Conservation (phyloP, 2,797 vertebrate genomes). For the Sphenopsis melanotis region DNA sequence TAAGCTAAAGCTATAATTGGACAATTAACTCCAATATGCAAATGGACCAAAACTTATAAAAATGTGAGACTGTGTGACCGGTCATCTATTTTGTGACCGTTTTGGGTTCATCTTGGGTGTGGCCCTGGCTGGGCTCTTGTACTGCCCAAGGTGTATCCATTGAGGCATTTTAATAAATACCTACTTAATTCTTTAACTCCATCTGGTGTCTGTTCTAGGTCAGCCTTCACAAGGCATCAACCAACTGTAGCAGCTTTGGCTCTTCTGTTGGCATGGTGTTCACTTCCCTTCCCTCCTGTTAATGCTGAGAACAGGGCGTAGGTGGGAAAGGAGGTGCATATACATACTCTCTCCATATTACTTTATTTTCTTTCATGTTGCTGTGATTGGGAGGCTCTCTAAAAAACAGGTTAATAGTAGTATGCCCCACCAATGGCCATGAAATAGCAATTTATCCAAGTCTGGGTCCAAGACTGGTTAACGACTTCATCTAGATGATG, state of each 20-base stretch:
- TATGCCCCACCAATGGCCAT: neutral
- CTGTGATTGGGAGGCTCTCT: neutral
- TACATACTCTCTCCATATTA: neutral
- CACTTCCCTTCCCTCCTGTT: neutral
- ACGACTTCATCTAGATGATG: neutral
- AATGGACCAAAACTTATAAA: neutral
- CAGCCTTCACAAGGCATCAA: neutral
- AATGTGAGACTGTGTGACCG: neutral
- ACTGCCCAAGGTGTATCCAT: neutral
- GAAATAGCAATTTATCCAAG: neutral
- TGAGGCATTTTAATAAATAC: neutral
- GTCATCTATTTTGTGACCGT: neutral
- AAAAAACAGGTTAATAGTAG: neutral
- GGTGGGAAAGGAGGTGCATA: neutral
- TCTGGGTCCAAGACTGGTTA: neutral
- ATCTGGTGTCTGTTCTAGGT: neutral
- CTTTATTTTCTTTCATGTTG: neutral
- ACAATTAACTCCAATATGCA: neutral
- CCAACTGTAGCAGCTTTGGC: neutral
- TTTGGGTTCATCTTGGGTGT: neutral
- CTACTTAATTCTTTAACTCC: neutral
- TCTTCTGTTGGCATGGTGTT: neutral
- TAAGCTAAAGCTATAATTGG: neutral
- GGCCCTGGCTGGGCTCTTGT: neutral
- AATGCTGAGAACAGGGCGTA: neutral